A percentile compares a stretch with the other conserved stretches of the same genome.
Conservation (phyloP, 2,113 vertebrate genomes). For the Eublepharis macularius region DNA sequence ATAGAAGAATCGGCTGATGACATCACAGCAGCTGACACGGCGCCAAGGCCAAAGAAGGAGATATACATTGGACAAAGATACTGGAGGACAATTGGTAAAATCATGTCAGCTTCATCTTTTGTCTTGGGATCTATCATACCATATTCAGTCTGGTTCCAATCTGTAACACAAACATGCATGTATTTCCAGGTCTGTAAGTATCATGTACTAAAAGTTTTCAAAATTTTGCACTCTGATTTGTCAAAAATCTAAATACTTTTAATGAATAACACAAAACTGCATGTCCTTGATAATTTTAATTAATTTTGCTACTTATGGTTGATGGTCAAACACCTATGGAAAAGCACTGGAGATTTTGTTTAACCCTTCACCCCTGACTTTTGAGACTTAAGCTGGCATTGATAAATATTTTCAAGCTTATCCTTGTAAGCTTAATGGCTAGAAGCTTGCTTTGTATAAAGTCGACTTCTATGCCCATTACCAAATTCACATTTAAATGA, state of each 20-base stretch:
- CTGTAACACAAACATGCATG: slow-evolving; percentile 68
- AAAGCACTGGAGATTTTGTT: neutral
- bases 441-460: neutral
- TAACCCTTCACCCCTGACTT: too few relatives aligned
- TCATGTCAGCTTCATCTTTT: slow-evolving; percentile 91
- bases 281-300: neutral
- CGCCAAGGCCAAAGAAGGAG: slow-evolving; percentile 94
- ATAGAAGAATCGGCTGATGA: slow-evolving; percentile 97
- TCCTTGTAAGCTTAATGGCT: neutral
- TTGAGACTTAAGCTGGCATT: neutral
- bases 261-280: neutral
- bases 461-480: neutral
- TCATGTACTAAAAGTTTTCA: neutral
- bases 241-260: neutral
- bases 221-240: neutral
- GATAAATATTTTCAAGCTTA: neutral
- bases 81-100: slow-evolving; percentile 94
- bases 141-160: slow-evolving; percentile 93
- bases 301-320: neutral
- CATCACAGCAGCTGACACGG: slow-evolving; percentile 96
- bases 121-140: slow-evolving; percentile 80
- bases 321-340: neutral
- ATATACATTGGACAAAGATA: slow-evolving; percentile 91
- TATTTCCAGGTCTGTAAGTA: neutral
- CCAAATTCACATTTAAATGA: neutral